Evolutionary conservation across 30 jellyfish, hydroid and myxozoan species (phyloP).

Genomic region (Mastigias papua): DNA sequence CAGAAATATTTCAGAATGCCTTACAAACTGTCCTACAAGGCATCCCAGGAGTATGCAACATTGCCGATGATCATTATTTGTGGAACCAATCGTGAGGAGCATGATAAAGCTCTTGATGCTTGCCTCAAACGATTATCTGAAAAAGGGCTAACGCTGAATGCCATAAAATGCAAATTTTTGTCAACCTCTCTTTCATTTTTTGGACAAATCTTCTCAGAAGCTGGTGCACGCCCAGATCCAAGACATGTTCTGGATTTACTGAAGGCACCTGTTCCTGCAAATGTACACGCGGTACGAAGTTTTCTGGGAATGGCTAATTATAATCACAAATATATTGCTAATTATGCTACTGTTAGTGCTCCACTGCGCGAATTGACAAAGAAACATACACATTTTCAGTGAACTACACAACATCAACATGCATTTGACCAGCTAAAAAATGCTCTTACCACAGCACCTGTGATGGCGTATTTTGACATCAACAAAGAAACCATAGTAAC

Average conservation of each 20-base stretch:
- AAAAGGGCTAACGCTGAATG: constrained; percentile 29
- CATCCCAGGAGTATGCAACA: constrained; percentile 4
- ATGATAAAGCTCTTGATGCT: constrained; percentile 37
- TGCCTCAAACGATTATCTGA: constrained; percentile 16
- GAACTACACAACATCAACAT: constrained; percentile 5
- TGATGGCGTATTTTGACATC: constrained; percentile 37
- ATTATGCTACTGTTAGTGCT: constrained; percentile 30
- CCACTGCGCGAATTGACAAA: constrained; percentile 58
- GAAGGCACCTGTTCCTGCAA: constrained; percentile 24
- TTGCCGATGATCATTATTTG: constrained; percentile 48
- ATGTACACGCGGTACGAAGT: constrained; percentile 41
- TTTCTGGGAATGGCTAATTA: constrained; percentile 64
- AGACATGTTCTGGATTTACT: background rate
- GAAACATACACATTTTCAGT: constrained; percentile 8
- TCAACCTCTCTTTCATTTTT: constrained; percentile 35
- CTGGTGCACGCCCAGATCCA: constrained; percentile 54
- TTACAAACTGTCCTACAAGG: constrained; percentile 34
- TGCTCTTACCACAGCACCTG: constrained; percentile 33
- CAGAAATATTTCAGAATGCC: constrained; percentile 41
- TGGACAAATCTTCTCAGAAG: constrained; percentile 38
- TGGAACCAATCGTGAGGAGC: constrained; percentile 65
- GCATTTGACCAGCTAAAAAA: constrained; percentile 4
- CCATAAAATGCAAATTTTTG: constrained; percentile 54
- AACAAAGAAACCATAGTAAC: constrained; percentile 9
- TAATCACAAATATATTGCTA: constrained; percentile 7